Conservation (phyloP, 2,113 vertebrate species). For the Cynopterus brachyotis region DNA sequence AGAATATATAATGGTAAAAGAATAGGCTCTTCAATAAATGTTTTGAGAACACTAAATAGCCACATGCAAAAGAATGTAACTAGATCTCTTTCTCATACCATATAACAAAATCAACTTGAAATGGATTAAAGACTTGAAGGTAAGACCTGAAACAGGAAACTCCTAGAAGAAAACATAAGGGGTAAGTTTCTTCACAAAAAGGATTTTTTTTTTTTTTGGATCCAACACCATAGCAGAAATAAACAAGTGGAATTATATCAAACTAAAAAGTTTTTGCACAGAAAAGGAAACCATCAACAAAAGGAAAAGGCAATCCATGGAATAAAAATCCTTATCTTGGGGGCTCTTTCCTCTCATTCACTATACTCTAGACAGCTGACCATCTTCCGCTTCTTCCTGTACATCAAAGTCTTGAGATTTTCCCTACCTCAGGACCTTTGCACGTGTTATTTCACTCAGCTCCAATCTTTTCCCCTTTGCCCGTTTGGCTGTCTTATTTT, state of each 20-base stretch:
- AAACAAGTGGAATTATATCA: neutral
- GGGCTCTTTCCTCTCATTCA: neutral
- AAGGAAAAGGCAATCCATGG: neutral
- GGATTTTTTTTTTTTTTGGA: neutral
- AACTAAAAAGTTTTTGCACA: neutral
- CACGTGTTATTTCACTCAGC: neutral
- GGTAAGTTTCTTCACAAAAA: neutral
- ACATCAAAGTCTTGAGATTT: neutral
- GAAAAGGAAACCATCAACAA: neutral
- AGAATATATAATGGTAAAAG: neutral
- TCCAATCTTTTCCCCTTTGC: neutral
- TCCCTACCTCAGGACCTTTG: neutral
- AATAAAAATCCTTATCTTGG: neutral
- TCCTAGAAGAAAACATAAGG: neutral
- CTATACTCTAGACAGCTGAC: neutral
- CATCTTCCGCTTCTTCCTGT: neutral
- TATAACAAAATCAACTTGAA: neutral
- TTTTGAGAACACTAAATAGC: neutral
- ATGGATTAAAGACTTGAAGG: neutral
- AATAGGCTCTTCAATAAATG: neutral
- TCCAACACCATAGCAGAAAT: neutral
- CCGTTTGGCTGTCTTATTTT: neutral
- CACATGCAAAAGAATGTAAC: neutral
- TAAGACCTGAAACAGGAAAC: neutral
- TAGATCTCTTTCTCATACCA: neutral